Base-by-base conservation (phyloP, 2,113 vertebrate genomes). In the Prolemur simus region DNA sequence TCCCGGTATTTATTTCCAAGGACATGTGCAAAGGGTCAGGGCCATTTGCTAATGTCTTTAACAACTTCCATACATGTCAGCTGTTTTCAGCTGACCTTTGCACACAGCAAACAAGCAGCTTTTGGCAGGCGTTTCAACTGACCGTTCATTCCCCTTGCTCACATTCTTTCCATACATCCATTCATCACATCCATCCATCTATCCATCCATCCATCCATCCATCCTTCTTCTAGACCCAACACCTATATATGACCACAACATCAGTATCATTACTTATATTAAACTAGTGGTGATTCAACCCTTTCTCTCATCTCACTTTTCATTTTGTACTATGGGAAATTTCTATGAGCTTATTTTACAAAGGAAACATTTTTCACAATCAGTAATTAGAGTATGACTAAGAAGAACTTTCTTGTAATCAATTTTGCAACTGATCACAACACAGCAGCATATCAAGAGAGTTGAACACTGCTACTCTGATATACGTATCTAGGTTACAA, bases 301-400 rank as follows among this genome's bases (percentile, higher is more conserved):
- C 12, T 86, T 78, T 86, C 34, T 56, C 32, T 78, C n/a, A 45
- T 56, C 39, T 29, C 45, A 56, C 15, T 45, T 84, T 68, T 87
- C 8, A 56, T 68, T 69, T 88, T 81, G 3, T 49, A 42, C 82
- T 77, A 8, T 88, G 13, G 39, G 37, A 66, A 21, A 82, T 86
- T 42, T 96, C 37, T 85, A 5, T 83, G 23, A 54, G 34, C 10
- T 78, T 92, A 77, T 52, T 83, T 89, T 96, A 95, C 23, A 66
- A 49, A 92, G 8, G 69, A 90, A 91, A 66, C 60, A 27, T 42
- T 63, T 66, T 71, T 49, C 14, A 52, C 25, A 81, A 69, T 95
- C 29, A 84, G 15, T 73, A 68, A 77, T 66, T 81, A 66, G 15
- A 87, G 20, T 69, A 68, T 93, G 89, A 54, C 91, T 87, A 56